Base-by-base conservation (phyloP, 1,140 invertebrate species). In the Oryctes rhinoceros region DNA sequence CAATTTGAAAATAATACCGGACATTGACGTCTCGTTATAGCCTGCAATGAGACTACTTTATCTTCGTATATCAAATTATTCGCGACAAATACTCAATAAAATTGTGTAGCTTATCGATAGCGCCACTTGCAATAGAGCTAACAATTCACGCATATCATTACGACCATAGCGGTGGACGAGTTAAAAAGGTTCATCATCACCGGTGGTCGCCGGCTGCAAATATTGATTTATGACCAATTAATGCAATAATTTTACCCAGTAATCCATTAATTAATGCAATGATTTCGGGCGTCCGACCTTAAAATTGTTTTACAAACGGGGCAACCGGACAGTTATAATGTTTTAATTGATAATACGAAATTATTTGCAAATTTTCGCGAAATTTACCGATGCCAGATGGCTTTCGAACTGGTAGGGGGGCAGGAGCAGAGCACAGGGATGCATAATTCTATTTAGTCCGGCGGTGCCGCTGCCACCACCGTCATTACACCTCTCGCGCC, bases 181-280 rank as follows among this genome's bases (percentile, higher is more conserved):
- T 44, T 44, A 15, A 59, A 59, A 59, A 59, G 53, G 53, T 59
- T 59, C 53, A 59, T 59, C 53, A 59, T 59, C 13, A 18, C 53
- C 53, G 53, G 18, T 7, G 6, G n/a, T 59, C 18, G 53, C 5
- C n/a, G 18, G 13, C 5, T 59, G 13, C 53, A 59, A 59, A 59
- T 59, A 59, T 59, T 59, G 53, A 59, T 59, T 59, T 59, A 59
- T 59, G 53, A 59, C 18, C n/a, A 59, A 59, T 59, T 59, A 59
- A 59, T 59, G n/a, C 53, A 59, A 59, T 59, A 59, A 59, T 59
- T 30, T 59, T 59, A 59, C 15, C 18, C 15, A n/a, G 53, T 44
- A 44, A 20, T 59, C 10, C 53, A 59, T 59, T 59, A 59, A 59
- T 59, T 59, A 59, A 59, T 59, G 53, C 53, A 59, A 18, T 59